These are phyloP conservation scores for Loris lydekkerianus DNA, from an alignment of 2,797 vertebrate genomes.

Conservation along the genomic window DNA sequence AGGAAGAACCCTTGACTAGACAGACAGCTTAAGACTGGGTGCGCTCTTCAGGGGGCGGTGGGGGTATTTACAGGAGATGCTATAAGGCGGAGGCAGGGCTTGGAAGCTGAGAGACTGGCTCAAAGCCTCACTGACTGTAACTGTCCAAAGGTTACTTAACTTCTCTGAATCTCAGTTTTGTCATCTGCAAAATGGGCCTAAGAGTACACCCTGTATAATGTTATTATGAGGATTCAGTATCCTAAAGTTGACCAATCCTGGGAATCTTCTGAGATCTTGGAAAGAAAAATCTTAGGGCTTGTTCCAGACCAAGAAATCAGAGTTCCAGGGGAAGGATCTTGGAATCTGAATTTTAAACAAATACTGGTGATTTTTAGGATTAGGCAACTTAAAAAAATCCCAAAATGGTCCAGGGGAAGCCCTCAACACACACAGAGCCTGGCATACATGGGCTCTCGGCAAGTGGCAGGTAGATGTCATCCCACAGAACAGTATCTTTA, in stretches of 20 bases:
- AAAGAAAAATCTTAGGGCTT: not conserved
- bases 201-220: not conserved
- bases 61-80: not conserved
- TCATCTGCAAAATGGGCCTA: not conserved
- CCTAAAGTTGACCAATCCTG: not conserved
- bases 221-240: not conserved
- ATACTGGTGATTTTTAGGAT: not conserved
- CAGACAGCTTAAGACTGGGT: fast-evolving
- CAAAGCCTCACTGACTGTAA: not conserved
- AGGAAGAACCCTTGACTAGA: not conserved
- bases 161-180: not conserved
- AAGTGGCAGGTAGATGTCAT: not conserved
- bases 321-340: not conserved
- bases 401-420: not conserved
- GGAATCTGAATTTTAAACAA: conserved; percentile 1
- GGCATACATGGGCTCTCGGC: not conserved
- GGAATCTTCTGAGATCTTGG: not conserved
- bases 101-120: not conserved
- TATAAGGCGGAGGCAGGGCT: no score
- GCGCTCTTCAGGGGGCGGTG: fast-evolving
- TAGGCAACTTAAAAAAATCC: not conserved
- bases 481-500: not conserved
- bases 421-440: not conserved
- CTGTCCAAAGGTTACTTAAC: not conserved
- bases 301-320: not conserved